Evolutionary conservation across 2,113 vertebrate genomes (phyloP), one percentile per base, ranked within the genome.

Genomic region (Platichthys flesus): DNA sequence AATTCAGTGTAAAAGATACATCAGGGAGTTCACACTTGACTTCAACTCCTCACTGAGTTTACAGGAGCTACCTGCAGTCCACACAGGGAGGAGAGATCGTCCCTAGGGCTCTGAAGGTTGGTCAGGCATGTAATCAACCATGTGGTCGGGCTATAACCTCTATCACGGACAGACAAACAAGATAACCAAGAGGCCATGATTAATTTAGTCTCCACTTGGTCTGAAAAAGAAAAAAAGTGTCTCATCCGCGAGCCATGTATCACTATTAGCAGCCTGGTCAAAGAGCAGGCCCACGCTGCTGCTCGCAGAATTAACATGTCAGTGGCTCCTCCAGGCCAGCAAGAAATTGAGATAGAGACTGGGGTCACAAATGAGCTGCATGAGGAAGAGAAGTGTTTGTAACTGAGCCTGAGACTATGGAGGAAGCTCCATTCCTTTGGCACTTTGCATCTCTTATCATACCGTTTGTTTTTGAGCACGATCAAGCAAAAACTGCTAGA

Each of bases 101-200:
- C 61, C 61, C 66, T 18, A 51, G 21, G 84, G 80, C 59, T 79
- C 51, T 72, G 21, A 63, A 72, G 87, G 81, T 73, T 67, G 66
- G 60, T 83, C 78, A 52, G 66, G 49, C 69, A 70, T 77, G 68
- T 81, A 87, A 91, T 89, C 76, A 89, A 57, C 79, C 75, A 75
- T 87, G 87, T 55, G 63, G 60, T 76, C 74, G 58, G 74, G 67
- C 63, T 85, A 52, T 68, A 82, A 87, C 78, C 80, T 86, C 73
- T 24, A 77, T 47, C 40, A 23, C 65, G 61, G 57, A 74, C 60
- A 59, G 57, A 79, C 69, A 81, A 83, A 76, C 75, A 55, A 82
- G 73, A 88, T 85, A 84, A 81, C 78, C 82, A 76, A 37, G 40
- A 73, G 72, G 73, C 26, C 23, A 71, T 77, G 80, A 79, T 83